Base-by-base conservation (phyloP, 2,888 invertebrate genomes). In the Agrotis ipsilon region DNA sequence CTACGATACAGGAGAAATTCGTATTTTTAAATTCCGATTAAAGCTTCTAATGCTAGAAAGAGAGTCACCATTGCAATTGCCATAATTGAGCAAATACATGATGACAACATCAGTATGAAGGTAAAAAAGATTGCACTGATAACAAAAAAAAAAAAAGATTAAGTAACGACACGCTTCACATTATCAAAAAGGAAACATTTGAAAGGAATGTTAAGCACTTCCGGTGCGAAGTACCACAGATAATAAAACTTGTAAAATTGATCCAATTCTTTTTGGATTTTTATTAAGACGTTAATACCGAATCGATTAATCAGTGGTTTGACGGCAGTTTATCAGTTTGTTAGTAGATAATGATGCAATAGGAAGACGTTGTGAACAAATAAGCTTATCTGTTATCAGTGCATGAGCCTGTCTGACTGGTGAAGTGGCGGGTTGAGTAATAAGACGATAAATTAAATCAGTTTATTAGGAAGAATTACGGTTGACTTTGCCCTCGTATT, bases 261-360 rank as follows among this genome's bases (percentile, higher is more conserved):
- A 24, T 51, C 11, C 54, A 27, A 27, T 45, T 55, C 39, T 16
- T 14, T 11, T 24, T 13, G 32, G 43, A 70, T 54, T 68, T 51
- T 51, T 14, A 21, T 16, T 48, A 58, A 48, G 24, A 43, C 32
- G 24, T 71, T 72, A 39, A 60, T 59, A n/a, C 55, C 21, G 32
- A 27, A 60, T 18, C 48, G 45, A 51, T 72, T 75, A 45, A 59
- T 80, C 51, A 24, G 2, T 19, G 11, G 24, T 43, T 52, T 49
- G 52, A 18, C 43, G 27, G 48, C 18, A 21, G 43, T 54, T 39
- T 64, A 76, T 62, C 51, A 11, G 18, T 24, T 6, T 32, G 13
- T 48, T 54, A 21, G 21, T 64, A 45, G 32, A 48, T 57, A 72
- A 74, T 89, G 90, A 90, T 86, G 89, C 85, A 90, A 90, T 86